Evolutionary conservation across 37 sponge, comb jelly and placozoan species (phyloP).

Genomic region (Crambe crambe): DNA sequence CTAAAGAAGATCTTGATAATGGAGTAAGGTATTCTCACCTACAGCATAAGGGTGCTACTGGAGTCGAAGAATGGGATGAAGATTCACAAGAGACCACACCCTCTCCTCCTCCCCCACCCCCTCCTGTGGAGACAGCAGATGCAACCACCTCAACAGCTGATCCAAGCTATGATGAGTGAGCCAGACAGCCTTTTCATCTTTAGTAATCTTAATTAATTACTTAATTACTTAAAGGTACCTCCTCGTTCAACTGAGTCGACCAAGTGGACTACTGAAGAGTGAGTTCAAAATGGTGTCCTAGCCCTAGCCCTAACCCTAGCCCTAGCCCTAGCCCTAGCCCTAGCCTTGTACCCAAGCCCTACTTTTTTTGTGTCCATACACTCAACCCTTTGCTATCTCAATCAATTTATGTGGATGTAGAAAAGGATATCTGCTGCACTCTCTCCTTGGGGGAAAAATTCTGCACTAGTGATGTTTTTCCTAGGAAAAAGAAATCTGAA

Average conservation of each 20-base stretch:
- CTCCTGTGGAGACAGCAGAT: conserved; percentile 54
- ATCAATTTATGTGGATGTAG: no score
- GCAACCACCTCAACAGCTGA: conserved; percentile 62
- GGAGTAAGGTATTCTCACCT: no score
- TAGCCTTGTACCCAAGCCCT: not conserved
- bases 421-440: conserved; percentile 37
- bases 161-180: conserved; percentile 60
- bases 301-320: no score
- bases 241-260: conserved; percentile 38
- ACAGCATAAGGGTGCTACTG: no score
- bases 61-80: no score
- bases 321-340: no score
- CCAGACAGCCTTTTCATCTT: no score
- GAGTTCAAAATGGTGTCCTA: no score
- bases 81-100: not conserved
- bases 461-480: conserved; percentile 30
- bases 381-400: no score
- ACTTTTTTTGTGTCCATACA: not conserved
- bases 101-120: conserved; percentile 16
- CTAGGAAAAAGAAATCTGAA: conserved; percentile 1
- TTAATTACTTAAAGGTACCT: conserved; percentile 32
- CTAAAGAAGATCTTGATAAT: no score
- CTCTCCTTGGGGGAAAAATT: conserved; percentile 39
- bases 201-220: no score
- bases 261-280: conserved; percentile 33